Evolutionary conservation across 1,140 invertebrate species (phyloP).

Genomic region (Homalodisca vitripennis): DNA sequence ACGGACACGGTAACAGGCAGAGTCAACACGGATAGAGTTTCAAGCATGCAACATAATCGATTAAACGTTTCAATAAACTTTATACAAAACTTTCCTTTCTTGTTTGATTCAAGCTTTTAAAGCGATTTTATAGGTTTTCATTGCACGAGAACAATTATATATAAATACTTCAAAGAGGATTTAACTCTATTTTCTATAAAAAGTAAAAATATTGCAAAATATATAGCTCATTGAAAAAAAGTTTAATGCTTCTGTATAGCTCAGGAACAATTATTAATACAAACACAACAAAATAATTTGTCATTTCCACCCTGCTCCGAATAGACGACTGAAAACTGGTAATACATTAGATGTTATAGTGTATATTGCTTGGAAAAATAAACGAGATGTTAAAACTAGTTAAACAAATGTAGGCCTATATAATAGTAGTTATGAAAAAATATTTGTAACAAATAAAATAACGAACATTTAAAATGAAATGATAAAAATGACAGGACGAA

Average conservation of each 20-base stretch:
- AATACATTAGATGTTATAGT: neutral
- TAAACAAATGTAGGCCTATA: neutral
- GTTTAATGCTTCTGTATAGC: neutral
- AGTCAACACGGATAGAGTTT: constrained; percentile 25
- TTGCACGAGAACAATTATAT: constrained; percentile 11
- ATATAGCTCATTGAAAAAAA: constrained; percentile 18
- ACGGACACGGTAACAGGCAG: constrained; percentile 6
- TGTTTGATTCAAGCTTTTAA: constrained; percentile 11
- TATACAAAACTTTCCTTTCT: constrained; percentile 1
- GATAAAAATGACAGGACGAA: neutral
- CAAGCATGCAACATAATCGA: constrained; percentile 5
- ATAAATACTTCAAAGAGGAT: constrained; percentile 10
- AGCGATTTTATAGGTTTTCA: constrained; percentile 5
- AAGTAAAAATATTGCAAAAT: constrained; percentile 27
- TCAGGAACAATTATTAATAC: constrained; percentile 10
- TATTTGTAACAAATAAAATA: constrained; percentile 2
- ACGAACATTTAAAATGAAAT: neutral
- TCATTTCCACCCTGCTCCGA: neutral
- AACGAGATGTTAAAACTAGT: neutral
- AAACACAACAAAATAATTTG: neutral
- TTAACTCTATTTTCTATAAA: constrained; percentile 13
- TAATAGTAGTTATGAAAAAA: neutral
- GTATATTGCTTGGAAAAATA: neutral
- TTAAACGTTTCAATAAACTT: constrained; percentile 1
- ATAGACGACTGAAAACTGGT: too few relatives aligned